Conservation (phyloP, 2,113 vertebrate species). For the Phalacrocorax aristotelis region DNA sequence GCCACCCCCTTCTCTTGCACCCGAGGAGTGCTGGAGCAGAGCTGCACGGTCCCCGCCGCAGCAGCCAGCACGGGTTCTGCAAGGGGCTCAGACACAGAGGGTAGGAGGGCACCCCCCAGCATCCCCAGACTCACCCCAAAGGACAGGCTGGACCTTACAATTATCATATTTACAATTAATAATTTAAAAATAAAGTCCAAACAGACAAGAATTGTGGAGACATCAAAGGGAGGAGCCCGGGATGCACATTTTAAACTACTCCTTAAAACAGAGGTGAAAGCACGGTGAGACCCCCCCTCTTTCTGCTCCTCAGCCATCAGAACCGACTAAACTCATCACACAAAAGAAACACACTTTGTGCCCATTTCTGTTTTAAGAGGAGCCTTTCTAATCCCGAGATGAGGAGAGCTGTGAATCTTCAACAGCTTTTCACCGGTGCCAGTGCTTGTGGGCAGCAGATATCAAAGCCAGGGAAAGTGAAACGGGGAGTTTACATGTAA, state of each 20-base stretch:
- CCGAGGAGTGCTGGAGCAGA: not conserved
- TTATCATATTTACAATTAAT: not conserved
- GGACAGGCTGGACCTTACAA: not conserved
- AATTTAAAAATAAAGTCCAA: not conserved
- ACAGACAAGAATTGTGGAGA: not conserved
- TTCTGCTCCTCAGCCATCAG: not conserved
- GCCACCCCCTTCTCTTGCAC: not conserved
- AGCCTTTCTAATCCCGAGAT: not conserved
- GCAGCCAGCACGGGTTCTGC: not conserved
- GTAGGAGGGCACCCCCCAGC: not conserved
- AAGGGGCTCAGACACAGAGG: not conserved
- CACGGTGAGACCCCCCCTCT: not conserved
- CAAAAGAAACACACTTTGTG: not conserved
- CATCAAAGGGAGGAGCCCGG: fast-evolving
- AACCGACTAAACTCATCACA: not conserved
- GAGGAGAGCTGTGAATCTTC: not conserved
- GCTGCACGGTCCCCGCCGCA: fast-evolving
- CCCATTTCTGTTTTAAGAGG: not conserved
- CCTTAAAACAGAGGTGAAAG: not conserved
- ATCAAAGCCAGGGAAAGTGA: not conserved
- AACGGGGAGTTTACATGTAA: not conserved
- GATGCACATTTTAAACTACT: not conserved
- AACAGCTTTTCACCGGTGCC: not conserved
- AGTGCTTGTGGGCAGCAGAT: not conserved
- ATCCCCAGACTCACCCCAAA: not conserved